These are phyloP conservation scores for Melanaphis sacchari DNA, from an alignment of 1,140 invertebrate genomes.

Conservation along the genomic window DNA sequence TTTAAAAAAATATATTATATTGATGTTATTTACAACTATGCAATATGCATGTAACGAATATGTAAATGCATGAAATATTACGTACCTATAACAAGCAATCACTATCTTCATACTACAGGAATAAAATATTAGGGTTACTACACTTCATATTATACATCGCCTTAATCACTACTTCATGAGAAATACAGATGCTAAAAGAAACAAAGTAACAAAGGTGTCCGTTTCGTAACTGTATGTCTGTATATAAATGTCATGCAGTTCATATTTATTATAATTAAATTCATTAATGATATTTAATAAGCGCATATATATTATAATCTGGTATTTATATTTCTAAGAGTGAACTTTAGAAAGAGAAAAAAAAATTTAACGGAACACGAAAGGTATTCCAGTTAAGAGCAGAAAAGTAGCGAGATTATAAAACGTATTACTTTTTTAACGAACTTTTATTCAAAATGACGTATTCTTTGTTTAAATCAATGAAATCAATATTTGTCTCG, in stretches of 20 bases:
- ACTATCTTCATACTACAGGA: background rate
- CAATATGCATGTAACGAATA: background rate
- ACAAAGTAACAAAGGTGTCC: background rate
- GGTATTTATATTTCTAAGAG: background rate
- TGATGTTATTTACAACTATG: background rate
- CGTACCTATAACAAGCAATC: background rate
- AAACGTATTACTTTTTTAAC: background rate
- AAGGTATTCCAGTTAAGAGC: background rate
- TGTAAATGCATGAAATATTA: background rate
- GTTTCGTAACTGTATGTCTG: background rate
- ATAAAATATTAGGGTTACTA: background rate
- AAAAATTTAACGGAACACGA: background rate
- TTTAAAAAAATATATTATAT: background rate
- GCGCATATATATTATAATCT: background rate
- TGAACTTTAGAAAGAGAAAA: conserved; percentile 1
- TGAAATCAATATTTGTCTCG: background rate
- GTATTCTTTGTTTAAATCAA: background rate
- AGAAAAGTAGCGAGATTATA: background rate
- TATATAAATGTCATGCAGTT: background rate
- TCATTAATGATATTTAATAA: background rate
- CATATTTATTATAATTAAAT: background rate
- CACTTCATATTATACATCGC: background rate
- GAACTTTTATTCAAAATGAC: background rate
- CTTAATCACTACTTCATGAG: background rate
- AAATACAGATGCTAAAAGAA: background rate